Evolutionary conservation across 2,888 invertebrate genomes (phyloP), one percentile per base, ranked within the genome.

Genomic region (Metacarcinus magister): DNA sequence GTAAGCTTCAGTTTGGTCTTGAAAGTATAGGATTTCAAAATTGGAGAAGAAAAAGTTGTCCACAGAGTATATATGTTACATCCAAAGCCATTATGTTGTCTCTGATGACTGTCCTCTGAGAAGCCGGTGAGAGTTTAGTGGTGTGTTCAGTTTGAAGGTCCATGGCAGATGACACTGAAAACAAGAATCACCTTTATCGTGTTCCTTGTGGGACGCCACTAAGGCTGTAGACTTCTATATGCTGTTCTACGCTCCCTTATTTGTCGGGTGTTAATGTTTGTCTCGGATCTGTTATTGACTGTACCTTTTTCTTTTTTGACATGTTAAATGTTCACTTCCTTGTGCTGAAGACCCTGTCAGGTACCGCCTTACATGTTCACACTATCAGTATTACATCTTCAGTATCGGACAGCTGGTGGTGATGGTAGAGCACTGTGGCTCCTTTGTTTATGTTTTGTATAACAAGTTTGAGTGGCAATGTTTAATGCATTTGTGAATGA

Each of bases 301-400:
- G 54, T 92, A 54, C 92, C 92, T 67, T 48, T 43, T 13, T 48
- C 92, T 92, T 10, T 48, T 87, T 75, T 95, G 48, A 46, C 92
- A 19, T 13, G 48, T 39, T 28, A 28, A 39, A 5, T 91, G 92
- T 75, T 91, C 39, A 60, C 60, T 43, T 13, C 89, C 54, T 44
- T 82, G 93, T 93, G 67, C 48, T 87, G 93, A 87, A 87, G 82
- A 46, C 39, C n/a, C 44, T 43, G 87, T 92, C 67, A 92, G 82
- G 19, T 48, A 54, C 92, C 46, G 95, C 95, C 94, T 96, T 94
- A 89, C 91, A 91, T 96, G 94, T 93, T 46, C 89, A 82, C 87
- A 75, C 82, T 94, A 90, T 94, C 95, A 96, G 95, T 96, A 96
- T 96, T 96, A 96, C 75, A 91, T 92, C 94, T 94, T 92, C 94